Conservation (phyloP, 2,113 vertebrate genomes). For the Fregata magnificens region DNA sequence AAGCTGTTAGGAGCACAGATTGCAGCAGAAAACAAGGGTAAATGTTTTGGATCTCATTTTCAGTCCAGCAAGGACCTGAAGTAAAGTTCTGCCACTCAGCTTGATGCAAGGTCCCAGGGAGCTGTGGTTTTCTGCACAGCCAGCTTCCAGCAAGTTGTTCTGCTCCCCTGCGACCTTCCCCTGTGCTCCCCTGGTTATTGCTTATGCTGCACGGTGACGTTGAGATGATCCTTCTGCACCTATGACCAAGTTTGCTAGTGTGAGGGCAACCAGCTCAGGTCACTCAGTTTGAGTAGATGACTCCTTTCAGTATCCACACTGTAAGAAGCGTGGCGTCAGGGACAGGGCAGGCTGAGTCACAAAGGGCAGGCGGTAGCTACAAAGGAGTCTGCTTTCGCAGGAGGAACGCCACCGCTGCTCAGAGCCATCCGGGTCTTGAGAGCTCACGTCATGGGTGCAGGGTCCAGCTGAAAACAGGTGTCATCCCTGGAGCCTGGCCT, state of each 20-base stretch:
- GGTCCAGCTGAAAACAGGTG: rapidly evolving
- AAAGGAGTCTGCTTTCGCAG: neutral
- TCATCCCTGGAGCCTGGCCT: neutral
- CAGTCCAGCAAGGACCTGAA: neutral
- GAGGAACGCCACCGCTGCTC: neutral
- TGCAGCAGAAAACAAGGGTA: neutral
- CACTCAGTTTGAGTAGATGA: rapidly evolving
- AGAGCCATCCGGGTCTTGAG: too few relatives aligned
- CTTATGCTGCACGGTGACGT: rapidly evolving
- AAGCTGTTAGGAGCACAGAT: neutral
- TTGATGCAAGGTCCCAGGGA: neutral
- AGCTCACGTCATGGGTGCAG: neutral
- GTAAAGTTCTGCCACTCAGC: neutral
- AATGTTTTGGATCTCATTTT: neutral
- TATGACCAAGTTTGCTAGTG: neutral
- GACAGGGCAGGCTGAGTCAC: neutral
- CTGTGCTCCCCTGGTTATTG: neutral
- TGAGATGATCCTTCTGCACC: neutral
- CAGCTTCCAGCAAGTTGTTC: neutral
- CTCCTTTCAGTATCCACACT: neutral
- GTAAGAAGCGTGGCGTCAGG: neutral
- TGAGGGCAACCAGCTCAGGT: neutral
- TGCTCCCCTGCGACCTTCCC: neutral
- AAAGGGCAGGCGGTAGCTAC: rapidly evolving
- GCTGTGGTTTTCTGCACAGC: neutral